Conservation (phyloP, 2,113 vertebrate genomes). For the Datnioides undecimradiatus region DNA sequence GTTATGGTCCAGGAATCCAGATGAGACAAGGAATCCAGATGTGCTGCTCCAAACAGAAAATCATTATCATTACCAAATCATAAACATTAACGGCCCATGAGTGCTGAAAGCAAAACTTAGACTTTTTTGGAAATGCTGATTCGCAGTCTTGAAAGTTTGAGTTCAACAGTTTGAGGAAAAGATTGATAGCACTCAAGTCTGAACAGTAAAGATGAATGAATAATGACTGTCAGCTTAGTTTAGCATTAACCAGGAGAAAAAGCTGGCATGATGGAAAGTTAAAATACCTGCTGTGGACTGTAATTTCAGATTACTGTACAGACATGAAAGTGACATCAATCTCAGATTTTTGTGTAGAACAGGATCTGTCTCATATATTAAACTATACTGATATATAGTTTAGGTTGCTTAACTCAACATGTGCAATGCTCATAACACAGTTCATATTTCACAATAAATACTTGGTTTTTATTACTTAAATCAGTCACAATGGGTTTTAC, state of each 20-base stretch:
- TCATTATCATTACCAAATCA: not conserved
- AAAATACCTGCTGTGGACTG: not conserved
- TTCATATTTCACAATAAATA: slow-evolving; percentile 2
- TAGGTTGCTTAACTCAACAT: slow-evolving; percentile 3
- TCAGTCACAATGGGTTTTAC: not conserved
- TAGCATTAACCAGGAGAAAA: not conserved
- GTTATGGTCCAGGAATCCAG: slow-evolving; percentile 19
- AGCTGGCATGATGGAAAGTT: not conserved
- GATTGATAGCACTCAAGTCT: not conserved
- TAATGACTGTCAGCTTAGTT: not conserved
- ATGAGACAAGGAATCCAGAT: not conserved
- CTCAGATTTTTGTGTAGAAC: too few relatives aligned
- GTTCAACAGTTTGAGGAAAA: not conserved
- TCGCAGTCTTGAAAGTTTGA: too few relatives aligned
- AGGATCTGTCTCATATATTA: not conserved
- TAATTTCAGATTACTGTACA: too few relatives aligned
- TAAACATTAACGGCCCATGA: not conserved
- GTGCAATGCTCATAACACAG: not conserved
- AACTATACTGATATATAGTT: too few relatives aligned
- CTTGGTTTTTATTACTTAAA: not conserved
- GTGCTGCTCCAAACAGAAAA: not conserved
- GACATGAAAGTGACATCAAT: too few relatives aligned
- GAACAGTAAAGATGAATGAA: not conserved
- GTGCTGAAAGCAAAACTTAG: not conserved
- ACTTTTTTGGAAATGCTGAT: not conserved